Base-by-base conservation (phyloP, 2,888 invertebrate species). In the Drosophila merina region DNA sequence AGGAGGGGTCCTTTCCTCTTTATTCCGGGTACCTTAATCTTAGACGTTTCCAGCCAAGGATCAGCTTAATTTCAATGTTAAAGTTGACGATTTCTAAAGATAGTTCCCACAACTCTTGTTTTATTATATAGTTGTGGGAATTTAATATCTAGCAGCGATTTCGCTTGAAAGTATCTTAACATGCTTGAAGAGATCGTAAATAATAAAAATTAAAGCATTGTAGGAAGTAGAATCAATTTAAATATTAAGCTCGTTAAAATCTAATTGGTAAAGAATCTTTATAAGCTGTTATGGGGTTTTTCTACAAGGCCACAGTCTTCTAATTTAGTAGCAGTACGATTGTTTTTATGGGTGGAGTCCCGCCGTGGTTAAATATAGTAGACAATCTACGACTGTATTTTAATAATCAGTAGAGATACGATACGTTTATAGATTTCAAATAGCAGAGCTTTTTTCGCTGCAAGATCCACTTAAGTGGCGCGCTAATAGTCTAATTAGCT, bases 21-120 rank as follows among this genome's bases (percentile, higher is more conserved):
- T 57, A 93, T 0, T 94, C 95, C 0, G 93, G 93, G 0, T 91
- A 90, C 56, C 75, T 91, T 45, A 90, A 91, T 66, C 86, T 88
- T 3, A 89, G 88, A 1, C 86, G 85, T 4, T 67, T 90, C 0
- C 89, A 85, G 50, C 84, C 91, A 40, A 89, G 91, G 5, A 87
- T 89, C 50, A 93, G 93, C 48, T 89, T 93, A 51, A 74, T 20
- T 20, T 20, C 1, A 20, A 20, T 20, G 20, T 20, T 20, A 20
- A 20, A 20, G 20, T 20, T 20, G 20, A 20, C 20, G 20, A 20
- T 20, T 20, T 20, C 20, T 20, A 20, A 20, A 20, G 20, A 20
- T 20, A 20, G 20, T 20, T 20, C 20, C 20, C 20, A 20, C 20
- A 20, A 20, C 20, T 20, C 20, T 2, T 20, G 1, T 1, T 20